Conservation (phyloP, 2,888 invertebrate species). For the Drosophila pseudotalamancana region DNA sequence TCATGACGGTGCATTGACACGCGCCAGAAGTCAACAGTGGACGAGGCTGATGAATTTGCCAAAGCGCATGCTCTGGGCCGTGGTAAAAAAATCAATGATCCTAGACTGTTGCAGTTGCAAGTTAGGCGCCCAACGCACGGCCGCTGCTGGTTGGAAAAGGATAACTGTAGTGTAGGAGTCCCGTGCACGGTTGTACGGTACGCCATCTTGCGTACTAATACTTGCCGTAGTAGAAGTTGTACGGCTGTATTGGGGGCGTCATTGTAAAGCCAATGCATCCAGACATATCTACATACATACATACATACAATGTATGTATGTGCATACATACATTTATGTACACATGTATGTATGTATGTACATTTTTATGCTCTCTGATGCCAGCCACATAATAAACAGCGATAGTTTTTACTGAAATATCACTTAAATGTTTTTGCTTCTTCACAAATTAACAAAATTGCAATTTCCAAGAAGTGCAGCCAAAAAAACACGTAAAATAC, state of each 20-base stretch:
- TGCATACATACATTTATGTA: conserved; percentile 5
- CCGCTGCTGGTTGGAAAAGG: conserved; percentile 53
- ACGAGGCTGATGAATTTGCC: conserved; percentile 22
- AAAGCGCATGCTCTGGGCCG: conserved; percentile 63
- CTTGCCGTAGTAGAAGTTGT: conserved; percentile 71
- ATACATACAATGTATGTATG: background rate
- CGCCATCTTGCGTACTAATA: conserved; percentile 73
- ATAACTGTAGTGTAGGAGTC: conserved; percentile 46
- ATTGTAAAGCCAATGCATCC: conserved; percentile 33
- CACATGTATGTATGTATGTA: background rate
- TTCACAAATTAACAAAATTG: conserved; percentile 33
- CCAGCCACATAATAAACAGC: background rate
- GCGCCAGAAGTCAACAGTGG: conserved; percentile 54
- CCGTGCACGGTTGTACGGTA: conserved; percentile 63
- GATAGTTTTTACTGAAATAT: conserved; percentile 21
- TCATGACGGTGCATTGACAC: conserved; percentile 72
- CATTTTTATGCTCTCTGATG: conserved; percentile 1
- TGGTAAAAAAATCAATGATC: conserved; percentile 72
- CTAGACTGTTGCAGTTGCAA: conserved; percentile 41
- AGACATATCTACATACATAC: background rate
- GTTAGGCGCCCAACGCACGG: conserved; percentile 2
- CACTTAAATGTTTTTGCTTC: conserved; percentile 33
- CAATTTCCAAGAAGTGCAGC: conserved; percentile 22
- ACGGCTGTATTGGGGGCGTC: conserved; percentile 37
- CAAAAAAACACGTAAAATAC: conserved; percentile 22